Percentiles rank a stretch among this genome's conserved stretches.
These are phyloP conservation scores for Resseliella maxima DNA, from an alignment of 2,888 invertebrate species.

Conservation along the genomic window DNA sequence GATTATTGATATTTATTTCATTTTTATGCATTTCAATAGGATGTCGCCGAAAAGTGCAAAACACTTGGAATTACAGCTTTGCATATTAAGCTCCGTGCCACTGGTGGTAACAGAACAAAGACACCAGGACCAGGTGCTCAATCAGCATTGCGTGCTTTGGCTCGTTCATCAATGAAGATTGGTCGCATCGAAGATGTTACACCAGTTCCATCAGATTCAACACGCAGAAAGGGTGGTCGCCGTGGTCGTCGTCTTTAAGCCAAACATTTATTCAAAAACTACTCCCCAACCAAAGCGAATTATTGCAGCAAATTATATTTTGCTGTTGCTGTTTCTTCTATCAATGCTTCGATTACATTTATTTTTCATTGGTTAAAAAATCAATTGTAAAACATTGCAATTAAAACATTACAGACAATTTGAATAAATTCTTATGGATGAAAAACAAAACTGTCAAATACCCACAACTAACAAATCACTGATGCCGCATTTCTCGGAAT, in stretches of 20 bases:
- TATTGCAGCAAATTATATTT: not conserved
- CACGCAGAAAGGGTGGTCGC: slow-evolving; percentile 99
- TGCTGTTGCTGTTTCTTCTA: slow-evolving; percentile 26
- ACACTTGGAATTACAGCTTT: slow-evolving; percentile 95
- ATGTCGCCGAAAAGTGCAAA: slow-evolving; percentile 99
- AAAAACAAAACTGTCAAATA: no score
- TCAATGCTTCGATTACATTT: not conserved
- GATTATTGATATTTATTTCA: slow-evolving; percentile 59
- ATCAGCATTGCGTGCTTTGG: slow-evolving; percentile 96
- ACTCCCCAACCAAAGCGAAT: no score
- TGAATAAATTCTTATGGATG: slow-evolving; percentile 36
- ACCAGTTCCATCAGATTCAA: slow-evolving; percentile 98
- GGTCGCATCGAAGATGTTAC: slow-evolving; percentile 99
- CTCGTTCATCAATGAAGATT: slow-evolving; percentile 99
- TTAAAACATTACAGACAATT: no score
- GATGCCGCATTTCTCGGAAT: slow-evolving; percentile 15
- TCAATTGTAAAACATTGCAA: slow-evolving; percentile 15
- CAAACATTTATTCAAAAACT: slow-evolving; percentile 18
- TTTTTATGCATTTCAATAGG: slow-evolving; percentile 69
- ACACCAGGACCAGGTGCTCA: slow-evolving; percentile 99
- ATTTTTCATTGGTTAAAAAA: not conserved
- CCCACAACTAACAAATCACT: no score
- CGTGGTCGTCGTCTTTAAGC: slow-evolving; percentile 97
- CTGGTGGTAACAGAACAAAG: slow-evolving; percentile 98
- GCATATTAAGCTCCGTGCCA: slow-evolving; percentile 97